Evolutionary conservation across 2,113 vertebrate genomes (phyloP).

Genomic region (Gymnarchus niloticus): DNA sequence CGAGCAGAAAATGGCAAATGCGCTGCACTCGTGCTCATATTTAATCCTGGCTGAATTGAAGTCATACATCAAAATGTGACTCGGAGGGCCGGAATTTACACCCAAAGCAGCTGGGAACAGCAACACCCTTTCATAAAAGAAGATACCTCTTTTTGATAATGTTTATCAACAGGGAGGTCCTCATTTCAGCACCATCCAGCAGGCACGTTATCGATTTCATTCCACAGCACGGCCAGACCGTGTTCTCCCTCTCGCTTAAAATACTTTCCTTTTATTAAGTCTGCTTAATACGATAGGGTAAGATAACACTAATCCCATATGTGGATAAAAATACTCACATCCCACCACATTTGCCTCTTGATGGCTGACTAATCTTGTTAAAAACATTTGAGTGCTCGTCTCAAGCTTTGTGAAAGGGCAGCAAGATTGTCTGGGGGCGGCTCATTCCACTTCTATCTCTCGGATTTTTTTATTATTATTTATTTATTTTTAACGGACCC

Average conservation of each 20-base stretch:
- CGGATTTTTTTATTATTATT: not conserved
- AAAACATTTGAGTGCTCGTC: conserved; percentile 15
- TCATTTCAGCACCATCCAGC: not conserved
- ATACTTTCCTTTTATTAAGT: not conserved
- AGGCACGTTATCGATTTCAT: not conserved
- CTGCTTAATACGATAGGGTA: not conserved
- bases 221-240: not conserved
- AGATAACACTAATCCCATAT: conserved; percentile 25
- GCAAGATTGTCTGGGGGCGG: not conserved
- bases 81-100: not conserved
- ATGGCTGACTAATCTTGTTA: conserved; percentile 24
- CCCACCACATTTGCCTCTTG: not conserved
- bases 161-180: not conserved
- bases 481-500: not conserved
- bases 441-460: not conserved
- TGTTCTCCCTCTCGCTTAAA: not conserved
- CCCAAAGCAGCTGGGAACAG: not conserved
- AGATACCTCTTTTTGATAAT: not conserved
- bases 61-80: not conserved
- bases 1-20: not conserved
- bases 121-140: not conserved
- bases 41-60: not conserved
- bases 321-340: conserved; percentile 12
- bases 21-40: not conserved
- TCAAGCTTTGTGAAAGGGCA: not conserved